Percentiles rank a stretch among this genome's conserved stretches.
These are phyloP conservation scores for Labia minor DNA, from an alignment of 2,888 invertebrate species.

Conservation along the genomic window DNA sequence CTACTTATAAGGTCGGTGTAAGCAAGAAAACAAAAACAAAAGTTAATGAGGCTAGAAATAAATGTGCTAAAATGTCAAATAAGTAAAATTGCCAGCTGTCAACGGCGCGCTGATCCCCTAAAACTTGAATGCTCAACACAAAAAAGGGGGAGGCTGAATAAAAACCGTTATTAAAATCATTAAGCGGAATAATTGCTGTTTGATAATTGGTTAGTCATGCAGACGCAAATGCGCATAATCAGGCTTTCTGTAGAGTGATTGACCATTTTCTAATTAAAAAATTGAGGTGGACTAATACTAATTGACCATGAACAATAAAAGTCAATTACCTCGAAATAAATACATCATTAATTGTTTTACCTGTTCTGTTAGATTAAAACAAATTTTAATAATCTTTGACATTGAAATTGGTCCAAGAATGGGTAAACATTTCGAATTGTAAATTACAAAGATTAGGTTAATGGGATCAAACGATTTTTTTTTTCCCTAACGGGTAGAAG, in stretches of 20 bases:
- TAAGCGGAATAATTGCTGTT: neutral
- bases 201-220: neutral
- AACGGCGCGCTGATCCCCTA: neutral
- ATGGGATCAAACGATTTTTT: too few species aligned
- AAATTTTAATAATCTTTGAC: too few species aligned
- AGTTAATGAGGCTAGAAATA: too few species aligned
- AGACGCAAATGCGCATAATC: neutral
- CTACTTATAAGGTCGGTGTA: conserved; percentile 62
- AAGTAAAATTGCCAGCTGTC: neutral
- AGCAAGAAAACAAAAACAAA: too few species aligned
- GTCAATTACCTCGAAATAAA: neutral
- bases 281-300: neutral
- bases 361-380: too few species aligned
- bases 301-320: neutral
- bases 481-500: too few species aligned
- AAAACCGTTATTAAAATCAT: neutral
- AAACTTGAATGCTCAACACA: neutral
- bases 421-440: too few species aligned
- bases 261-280: neutral
- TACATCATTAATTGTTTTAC: neutral
- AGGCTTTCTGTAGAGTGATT: neutral
- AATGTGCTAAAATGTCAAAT: neutral
- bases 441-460: too few species aligned
- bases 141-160: neutral
- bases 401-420: too few species aligned